Percentiles rank a stretch among this genome's conserved stretches.
phyloP scores from a whole-genome alignment of 2,113 vertebrate species.

The Azemiops feae region DNA sequence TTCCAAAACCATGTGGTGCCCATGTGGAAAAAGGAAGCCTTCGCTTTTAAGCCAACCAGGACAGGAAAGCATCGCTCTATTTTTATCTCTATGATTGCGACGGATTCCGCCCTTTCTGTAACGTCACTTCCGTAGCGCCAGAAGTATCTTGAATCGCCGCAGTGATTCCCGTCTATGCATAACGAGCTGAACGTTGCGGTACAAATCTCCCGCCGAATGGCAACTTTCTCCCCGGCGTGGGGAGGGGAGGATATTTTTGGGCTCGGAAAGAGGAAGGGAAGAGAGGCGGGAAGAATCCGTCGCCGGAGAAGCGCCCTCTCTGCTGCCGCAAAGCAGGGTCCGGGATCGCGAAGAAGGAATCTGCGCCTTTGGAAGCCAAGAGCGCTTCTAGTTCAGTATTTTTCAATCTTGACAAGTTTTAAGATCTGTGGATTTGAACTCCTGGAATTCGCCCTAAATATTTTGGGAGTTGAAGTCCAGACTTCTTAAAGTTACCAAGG shows the following conservation, averaged over 20 bases:
- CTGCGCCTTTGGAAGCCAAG: not conserved
- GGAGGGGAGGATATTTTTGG: not conserved
- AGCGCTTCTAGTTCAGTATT: not conserved
- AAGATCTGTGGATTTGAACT: not conserved
- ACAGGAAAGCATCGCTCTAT: not conserved
- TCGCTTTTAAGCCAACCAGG: not conserved
- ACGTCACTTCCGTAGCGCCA: conserved; percentile 65
- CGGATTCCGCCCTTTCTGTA: not conserved
- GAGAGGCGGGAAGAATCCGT: not conserved
- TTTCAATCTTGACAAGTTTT: not conserved
- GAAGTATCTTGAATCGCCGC: conserved; percentile 43
- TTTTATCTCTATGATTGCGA: not conserved
- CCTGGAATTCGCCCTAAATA: not conserved
- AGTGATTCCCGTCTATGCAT: not conserved
- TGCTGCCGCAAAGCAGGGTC: not conserved
- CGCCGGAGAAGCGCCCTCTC: not conserved
- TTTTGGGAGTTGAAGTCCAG: not conserved
- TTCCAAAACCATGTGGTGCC: not conserved
- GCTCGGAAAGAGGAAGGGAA: not conserved
- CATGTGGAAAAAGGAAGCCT: not conserved
- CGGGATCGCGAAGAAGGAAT: not conserved
- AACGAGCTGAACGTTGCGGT: not conserved
- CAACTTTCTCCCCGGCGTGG: not conserved
- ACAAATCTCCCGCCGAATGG: no score
- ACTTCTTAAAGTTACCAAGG: not conserved